Evolutionary conservation across 2,113 vertebrate species (phyloP), one percentile per base, ranked within the genome.

Genomic region (Aleadryas rufinucha): DNA sequence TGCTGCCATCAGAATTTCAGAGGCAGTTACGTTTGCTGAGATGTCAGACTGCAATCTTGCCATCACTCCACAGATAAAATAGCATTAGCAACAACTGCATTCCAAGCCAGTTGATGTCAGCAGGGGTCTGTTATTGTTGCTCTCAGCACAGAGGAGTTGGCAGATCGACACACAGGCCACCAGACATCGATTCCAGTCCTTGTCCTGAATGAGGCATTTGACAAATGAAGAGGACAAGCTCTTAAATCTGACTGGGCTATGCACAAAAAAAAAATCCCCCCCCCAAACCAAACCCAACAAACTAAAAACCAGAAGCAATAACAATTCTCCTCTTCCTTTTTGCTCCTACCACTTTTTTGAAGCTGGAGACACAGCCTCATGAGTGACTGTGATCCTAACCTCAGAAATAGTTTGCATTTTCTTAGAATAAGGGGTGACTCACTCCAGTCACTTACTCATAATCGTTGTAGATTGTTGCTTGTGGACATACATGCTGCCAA

Each of bases 351-450:
- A 13, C 8, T 56, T 76, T 82, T 71, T 59, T 35, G 7, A 78
- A 75, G 71, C 20, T 47, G 14, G 42, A 63, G 23, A 61, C 0
- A 0, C 68, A 93, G 84, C 52, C 61, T 68, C 66, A 49, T 27
- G n/a, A 49, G 53, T 82, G 77, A 92, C 44, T 87, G 49, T 41
- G 70, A 79, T 82, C 61, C 69, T 75, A 95, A 87, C 77, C 89
- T 94, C 91, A 87, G 47, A 91, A 97, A 95, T 76, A 95, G 56
- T 89, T 95, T 65, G 74, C 77, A 82, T 95, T 95, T 96, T 97
- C 89, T 95, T 87, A 87, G 93, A 95, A 91, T 57, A 93, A 93
- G 81, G 81, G 79, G 74, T 94, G 94, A 97, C 84, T 97, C 94
- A 95, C 44, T 7, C 89, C 72, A 71, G 65, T 91, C 84, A 60